Evolutionary conservation across 92 coral and sea anemone genomes (phyloP).

Genomic region (Parazoanthus darwini): DNA sequence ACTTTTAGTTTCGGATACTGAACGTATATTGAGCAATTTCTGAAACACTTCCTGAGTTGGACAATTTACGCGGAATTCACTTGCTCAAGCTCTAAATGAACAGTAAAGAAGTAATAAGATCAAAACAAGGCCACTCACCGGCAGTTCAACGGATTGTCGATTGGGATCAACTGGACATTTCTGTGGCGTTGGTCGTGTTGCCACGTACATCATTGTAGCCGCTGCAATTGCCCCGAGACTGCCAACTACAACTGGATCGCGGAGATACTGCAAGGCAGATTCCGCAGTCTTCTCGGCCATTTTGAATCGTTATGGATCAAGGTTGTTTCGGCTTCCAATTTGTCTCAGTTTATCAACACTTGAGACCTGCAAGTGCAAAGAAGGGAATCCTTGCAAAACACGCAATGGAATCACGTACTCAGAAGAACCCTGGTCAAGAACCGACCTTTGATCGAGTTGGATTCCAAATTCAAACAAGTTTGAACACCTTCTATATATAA

Average conservation of each 20-base stretch:
- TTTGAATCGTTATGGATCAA: background rate
- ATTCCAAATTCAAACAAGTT: background rate
- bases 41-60: background rate
- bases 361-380: background rate
- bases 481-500: background rate
- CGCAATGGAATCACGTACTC: background rate
- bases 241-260: constrained; percentile 83
- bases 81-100: background rate
- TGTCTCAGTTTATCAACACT: background rate
- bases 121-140: constrained; percentile 54
- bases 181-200: constrained; percentile 72
- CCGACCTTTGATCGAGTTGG: constrained; percentile 22
- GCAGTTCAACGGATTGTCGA: constrained; percentile 82
- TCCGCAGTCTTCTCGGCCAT: constrained; percentile 82
- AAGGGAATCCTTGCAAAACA: background rate
- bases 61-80: background rate
- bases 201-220: constrained; percentile 61
- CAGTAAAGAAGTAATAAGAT: background rate
- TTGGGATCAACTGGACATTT: constrained; percentile 82
- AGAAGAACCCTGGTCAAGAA: background rate
- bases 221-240: constrained; percentile 82
- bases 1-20: background rate
- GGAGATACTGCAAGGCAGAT: constrained; percentile 65
- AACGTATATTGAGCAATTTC: background rate
- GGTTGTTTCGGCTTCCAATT: background rate